These are phyloP conservation scores for Palythoa grandis DNA, from an alignment of 92 coral and sea anemone species.

Conservation along the genomic window DNA sequence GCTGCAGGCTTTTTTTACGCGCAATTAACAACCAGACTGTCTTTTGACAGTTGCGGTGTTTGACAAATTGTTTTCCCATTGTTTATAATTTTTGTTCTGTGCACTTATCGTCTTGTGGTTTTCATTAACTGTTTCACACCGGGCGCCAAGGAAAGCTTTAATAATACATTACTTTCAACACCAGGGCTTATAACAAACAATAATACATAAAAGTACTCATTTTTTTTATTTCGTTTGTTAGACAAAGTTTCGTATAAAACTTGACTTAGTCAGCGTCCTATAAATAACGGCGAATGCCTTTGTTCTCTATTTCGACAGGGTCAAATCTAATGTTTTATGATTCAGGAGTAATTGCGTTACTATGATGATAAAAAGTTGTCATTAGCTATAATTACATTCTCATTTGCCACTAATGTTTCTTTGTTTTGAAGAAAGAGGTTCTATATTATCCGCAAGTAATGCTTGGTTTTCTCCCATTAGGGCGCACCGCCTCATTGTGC, in stretches of 20 bases:
- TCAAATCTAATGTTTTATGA: neutral
- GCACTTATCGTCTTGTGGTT: slow-evolving; percentile 19
- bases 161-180: slow-evolving; percentile 36
- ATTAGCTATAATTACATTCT: slow-evolving; percentile 37
- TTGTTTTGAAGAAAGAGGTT: slow-evolving; percentile 45
- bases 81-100: slow-evolving; percentile 10
- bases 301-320: no score
- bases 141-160: neutral
- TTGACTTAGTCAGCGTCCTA: neutral
- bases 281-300: neutral
- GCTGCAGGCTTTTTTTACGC: neutral
- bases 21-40: neutral
- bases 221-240: neutral
- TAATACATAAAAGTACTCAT: neutral
- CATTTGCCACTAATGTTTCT: slow-evolving; percentile 32
- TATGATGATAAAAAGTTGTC: slow-evolving; percentile 27
- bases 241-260: neutral
- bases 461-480: slow-evolving; percentile 23
- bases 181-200: slow-evolving; percentile 18
- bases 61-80: slow-evolving; percentile 13
- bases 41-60: slow-evolving; percentile 26
- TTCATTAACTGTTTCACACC: neutral
- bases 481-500: slow-evolving; percentile 30
- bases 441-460: slow-evolving; percentile 31
- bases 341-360: neutral